Conservation (phyloP, 2,113 vertebrate species). For the Pelodiscus sinensis region DNA sequence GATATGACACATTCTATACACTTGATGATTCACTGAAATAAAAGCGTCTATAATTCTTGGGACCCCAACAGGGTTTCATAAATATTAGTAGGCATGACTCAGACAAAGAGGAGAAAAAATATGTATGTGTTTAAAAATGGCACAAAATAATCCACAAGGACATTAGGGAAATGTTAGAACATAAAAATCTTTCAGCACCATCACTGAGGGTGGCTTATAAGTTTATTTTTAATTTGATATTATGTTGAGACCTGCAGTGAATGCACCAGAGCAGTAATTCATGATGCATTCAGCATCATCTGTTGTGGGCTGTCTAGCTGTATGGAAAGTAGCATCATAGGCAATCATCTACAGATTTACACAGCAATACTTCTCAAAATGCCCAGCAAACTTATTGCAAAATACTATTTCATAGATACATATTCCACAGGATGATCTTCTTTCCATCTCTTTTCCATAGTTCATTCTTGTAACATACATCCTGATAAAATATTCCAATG, state of each 20-base stretch:
- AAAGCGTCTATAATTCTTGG: neutral
- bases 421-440: accelerated
- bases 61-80: neutral
- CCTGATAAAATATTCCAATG: neutral
- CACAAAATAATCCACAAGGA: constrained; percentile 35
- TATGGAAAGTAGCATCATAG: neutral
- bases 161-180: constrained; percentile 43
- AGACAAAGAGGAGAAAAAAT: constrained; percentile 2
- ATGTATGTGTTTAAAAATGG: constrained; percentile 10
- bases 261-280: constrained; percentile 8
- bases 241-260: constrained; percentile 30
- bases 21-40: neutral
- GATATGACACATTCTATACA: neutral
- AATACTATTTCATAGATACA: neutral
- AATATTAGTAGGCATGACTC: neutral
- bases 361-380: neutral
- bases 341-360: constrained; percentile 1
- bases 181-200: constrained; percentile 31
- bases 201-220: constrained; percentile 14
- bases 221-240: constrained; percentile 21
- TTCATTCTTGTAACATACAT: neutral
- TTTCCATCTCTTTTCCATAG: neutral
- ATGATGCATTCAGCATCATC: neutral
- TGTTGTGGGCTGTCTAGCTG: neutral
- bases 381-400: neutral